Base-by-base conservation (phyloP, 2,888 invertebrate genomes). In the Ectemnius lituratus region DNA sequence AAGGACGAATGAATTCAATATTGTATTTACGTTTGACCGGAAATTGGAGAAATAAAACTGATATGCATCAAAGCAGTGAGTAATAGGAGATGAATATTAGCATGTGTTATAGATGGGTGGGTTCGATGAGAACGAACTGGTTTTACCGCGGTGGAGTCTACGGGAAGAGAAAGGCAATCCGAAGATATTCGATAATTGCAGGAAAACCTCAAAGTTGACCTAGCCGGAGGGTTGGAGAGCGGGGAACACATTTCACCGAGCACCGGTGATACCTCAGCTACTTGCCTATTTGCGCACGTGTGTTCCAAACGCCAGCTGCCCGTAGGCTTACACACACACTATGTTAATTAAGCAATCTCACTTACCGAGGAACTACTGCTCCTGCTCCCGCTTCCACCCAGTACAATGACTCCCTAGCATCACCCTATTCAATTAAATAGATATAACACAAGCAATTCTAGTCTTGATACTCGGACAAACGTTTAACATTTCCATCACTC, bases 271-370 rank as follows among this genome's bases (percentile, higher is more conserved):
- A 62, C 46, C 28, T 11, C 14, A 20, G 27, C 37, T 11, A 52
- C 28, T 67, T 23, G 56, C 45, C 71, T 76, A 60, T 76, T 76
- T 76, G 76, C 56, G 6, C 67, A 23, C 76, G 71, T 67, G 71
- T 65, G 64, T 65, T 67, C 45, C 27, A 49, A 62, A 62, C 58
- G 64, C 6, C 46, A 62, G 58, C 49, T 18, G 67, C 76, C 62
- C 37, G 61, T 46, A 58, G 75, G 58, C 27, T 58, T 23, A 58
- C 13, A 20, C 18, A n/a, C 58, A 49, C 64, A 66, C 68, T 68
- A 76, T 76, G 76, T 76, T 76, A 76, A 76, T 76, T 76, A 76
- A 76, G 59, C 59, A 67, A 67, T 68, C 76, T 71, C 71, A 67
- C 71, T 71, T 76, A 76, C 62, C 57, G 45, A 37, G 37, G 37